These are phyloP conservation scores for Drosophila barbarae DNA, from an alignment of 2,888 invertebrate genomes.

Conservation along the genomic window DNA sequence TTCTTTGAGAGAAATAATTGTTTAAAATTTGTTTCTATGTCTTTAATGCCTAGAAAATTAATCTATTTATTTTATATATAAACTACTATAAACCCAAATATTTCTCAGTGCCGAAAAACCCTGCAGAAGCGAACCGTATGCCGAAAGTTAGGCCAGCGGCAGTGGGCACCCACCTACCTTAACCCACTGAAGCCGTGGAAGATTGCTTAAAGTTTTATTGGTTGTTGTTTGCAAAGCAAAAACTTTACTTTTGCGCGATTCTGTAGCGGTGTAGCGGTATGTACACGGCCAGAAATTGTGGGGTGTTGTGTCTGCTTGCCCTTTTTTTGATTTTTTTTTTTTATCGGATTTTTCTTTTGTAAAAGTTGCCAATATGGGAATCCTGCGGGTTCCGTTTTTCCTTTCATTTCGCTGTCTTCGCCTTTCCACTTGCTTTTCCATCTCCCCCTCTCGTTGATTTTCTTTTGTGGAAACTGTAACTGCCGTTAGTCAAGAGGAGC, in stretches of 20 bases:
- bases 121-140: constrained; percentile 52
- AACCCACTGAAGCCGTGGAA: constrained; percentile 60
- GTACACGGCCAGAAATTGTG: constrained; percentile 1
- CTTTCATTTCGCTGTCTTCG: constrained; percentile 28
- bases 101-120: neutral
- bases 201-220: constrained; percentile 77
- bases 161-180: constrained; percentile 1
- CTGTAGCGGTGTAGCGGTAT: constrained; percentile 51
- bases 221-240: constrained; percentile 72
- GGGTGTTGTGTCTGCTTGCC: neutral
- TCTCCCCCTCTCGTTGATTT: constrained; percentile 13
- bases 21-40: neutral
- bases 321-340: neutral
- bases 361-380: constrained; percentile 40
- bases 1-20: neutral
- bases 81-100: too few relatives aligned
- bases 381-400: constrained; percentile 18
- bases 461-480: constrained; percentile 60
- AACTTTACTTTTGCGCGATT: constrained; percentile 69
- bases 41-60: too few relatives aligned
- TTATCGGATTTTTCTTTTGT: neutral
- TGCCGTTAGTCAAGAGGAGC: constrained; percentile 59
- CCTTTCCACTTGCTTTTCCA: constrained; percentile 3
- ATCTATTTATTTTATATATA: too few relatives aligned
- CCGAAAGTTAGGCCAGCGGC: constrained; percentile 48